Evolutionary conservation across 2,888 invertebrate genomes (phyloP), one percentile per base, ranked within the genome.

Genomic region (Limnephilus lunatus): DNA sequence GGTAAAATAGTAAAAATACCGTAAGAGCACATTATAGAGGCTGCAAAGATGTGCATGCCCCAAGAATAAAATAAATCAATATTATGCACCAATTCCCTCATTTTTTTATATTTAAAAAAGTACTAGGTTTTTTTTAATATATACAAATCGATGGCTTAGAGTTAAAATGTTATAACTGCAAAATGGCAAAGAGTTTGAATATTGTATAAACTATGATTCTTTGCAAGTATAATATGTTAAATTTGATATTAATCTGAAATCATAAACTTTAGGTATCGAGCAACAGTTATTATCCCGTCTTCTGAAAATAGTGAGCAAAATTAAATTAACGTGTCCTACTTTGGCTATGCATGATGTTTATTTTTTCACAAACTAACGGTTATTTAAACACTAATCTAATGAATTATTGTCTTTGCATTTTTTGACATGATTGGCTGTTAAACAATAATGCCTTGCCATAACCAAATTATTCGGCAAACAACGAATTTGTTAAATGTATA

Each of bases 251-350:
- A 86, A 86, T 86, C 5, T 86, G 86, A 44, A 86, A 12, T 14
- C 86, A 87, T 53, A 25, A 19, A 87, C 68, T 89, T 89, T 89
- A 89, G 88, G 88, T 68, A 32, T 80, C 32, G 68, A 35, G 80
- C 48, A 31, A 48, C 68, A 80, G 68, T 32, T 88, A 68, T 68
- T 88, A 88, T 88, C 88, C 88, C 19, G 83, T 48, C 90, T 44
- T 82, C 53, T 25, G 48, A 39, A 90, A 90, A 90, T 90, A 90
- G 83, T 82, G 90, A 90, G 44, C 82, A 39, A 82, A 90, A 83
- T 82, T 81, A 82, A 90, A 90, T 90, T 44, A 31, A 81, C 48
- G 83, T 83, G 90, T 80, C 68, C 68, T 80, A 89, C 25, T 80
- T 80, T 68, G 80, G 35, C 31, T 89, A 32, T n/a, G 88, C 88